Evolutionary conservation across 2,797 vertebrate species (phyloP), one percentile per base, ranked within the genome.

Genomic region (Micropoecilia bifurca): DNA sequence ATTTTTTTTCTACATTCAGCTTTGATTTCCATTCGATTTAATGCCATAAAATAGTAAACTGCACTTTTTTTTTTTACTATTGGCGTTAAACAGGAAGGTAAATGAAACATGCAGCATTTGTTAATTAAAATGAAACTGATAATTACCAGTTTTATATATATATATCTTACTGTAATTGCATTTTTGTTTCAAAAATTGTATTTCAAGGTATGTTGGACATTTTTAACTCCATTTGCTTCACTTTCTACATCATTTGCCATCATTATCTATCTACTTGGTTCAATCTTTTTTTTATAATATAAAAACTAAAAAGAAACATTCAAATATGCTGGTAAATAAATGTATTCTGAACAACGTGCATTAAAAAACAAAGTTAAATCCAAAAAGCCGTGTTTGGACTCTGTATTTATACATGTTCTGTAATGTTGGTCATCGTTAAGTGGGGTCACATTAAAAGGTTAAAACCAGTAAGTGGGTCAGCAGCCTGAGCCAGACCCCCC

Each of bases 381-480:
- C 63, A 20, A 53, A 75, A 45, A 39, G 47, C 22, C 22, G 6
- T 76, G 66, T 22, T 10, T 73, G 14, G 25, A 78, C 39, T 73
- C 41, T 55, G 28, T n/a, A 74, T 75, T 63, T 76, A 63, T 3
- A 8, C 0, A 36, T 36, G 53, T 84, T 39, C 48, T 63, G 68
- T 73, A 66, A 66, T 82, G 73, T 77, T 57, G 69, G 39, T 80
- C n/a, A 84, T 78, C 78, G 85, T 89, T 81, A 88, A 87, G 85
- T 87, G 78, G 83, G 83, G 63, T 85, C 82, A 85, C 68, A 53
- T 80, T 76, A 88, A 84, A 83, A 85, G 85, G 87, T 89, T 86
- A 89, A 88, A 86, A 84, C 57, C 79, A 86, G 84, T 82, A 93
- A 91, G 80, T 94, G 90, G 92, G 93, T 76, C 89, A 93, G 73